These are phyloP conservation scores for Labeo calbasu DNA, from an alignment of 2,797 vertebrate species.

Conservation along the genomic window DNA sequence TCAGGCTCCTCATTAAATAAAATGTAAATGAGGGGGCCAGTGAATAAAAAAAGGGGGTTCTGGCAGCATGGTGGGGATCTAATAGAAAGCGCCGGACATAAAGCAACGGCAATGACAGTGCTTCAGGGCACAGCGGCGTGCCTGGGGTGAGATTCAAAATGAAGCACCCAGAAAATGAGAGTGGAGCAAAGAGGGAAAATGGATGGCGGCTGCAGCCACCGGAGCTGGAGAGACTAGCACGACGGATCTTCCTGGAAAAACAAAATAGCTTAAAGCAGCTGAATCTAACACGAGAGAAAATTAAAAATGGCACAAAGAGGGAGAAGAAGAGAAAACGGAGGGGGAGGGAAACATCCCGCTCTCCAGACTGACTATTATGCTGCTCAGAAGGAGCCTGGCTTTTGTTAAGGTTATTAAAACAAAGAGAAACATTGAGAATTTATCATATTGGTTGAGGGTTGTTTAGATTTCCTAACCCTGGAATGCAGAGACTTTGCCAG, in stretches of 20 bases:
- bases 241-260: conserved; percentile 56
- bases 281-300: conserved; percentile 61
- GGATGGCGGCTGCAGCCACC: conserved; percentile 55
- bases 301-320: conserved; percentile 59
- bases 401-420: conserved; percentile 65
- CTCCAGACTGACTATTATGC: conserved; percentile 54
- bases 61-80: conserved; percentile 63
- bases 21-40: conserved; percentile 65
- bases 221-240: conserved; percentile 44
- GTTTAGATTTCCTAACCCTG: conserved; percentile 57
- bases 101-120: conserved; percentile 63
- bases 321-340: conserved; percentile 32
- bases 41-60: conserved; percentile 56
- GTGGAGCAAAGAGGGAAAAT: conserved; percentile 54
- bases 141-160: conserved; percentile 64
- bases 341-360: conserved; percentile 53
- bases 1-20: conserved; percentile 71
- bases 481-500: conserved; percentile 52
- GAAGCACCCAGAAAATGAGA: conserved; percentile 67
- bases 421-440: conserved; percentile 61
- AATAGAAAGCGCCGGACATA: conserved; percentile 65
- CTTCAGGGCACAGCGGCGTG: conserved; percentile 58
- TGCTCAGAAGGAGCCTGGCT: conserved; percentile 55
- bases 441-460: conserved; percentile 49
- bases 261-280: conserved; percentile 63